Conservation (phyloP, 2,888 invertebrate species). For the Clepsis dumicolana region DNA sequence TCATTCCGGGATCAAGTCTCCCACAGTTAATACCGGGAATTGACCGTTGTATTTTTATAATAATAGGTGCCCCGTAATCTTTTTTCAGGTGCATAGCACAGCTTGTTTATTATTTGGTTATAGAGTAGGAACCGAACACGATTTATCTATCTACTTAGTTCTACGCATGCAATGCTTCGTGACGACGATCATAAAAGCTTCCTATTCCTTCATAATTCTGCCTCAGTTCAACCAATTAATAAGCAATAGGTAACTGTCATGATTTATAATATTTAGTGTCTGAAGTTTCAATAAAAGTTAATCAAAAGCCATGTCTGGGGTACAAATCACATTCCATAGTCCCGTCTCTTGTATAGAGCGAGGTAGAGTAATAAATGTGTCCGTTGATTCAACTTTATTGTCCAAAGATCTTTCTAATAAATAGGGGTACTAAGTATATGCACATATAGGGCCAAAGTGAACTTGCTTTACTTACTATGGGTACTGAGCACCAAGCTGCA, state of each 20-base stretch:
- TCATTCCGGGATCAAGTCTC: neutral
- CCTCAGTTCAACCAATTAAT: constrained; percentile 19
- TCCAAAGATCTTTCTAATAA: no score
- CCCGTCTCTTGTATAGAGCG: no score
- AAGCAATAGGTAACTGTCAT: no score
- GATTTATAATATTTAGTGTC: no score
- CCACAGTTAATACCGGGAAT: neutral
- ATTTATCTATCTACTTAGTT: constrained; percentile 26
- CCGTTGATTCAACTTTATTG: no score
- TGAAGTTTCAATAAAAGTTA: no score
- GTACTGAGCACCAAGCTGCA: neutral
- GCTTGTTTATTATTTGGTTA: neutral
- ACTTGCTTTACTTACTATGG: neutral
- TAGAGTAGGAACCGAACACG: neutral
- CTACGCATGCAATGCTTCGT: constrained; percentile 43
- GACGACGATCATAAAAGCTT: constrained; percentile 40
- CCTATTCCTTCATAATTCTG: constrained; percentile 31
- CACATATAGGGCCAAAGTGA: neutral
- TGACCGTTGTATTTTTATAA: no score
- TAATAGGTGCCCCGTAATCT: neutral
- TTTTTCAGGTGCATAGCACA: neutral
- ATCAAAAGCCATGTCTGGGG: no score
- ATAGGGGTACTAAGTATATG: no score
- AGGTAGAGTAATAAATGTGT: no score
- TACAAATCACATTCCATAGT: no score